Conservation (phyloP, 2,797 vertebrate species). For the Neosilurus hyrtlii region DNA sequence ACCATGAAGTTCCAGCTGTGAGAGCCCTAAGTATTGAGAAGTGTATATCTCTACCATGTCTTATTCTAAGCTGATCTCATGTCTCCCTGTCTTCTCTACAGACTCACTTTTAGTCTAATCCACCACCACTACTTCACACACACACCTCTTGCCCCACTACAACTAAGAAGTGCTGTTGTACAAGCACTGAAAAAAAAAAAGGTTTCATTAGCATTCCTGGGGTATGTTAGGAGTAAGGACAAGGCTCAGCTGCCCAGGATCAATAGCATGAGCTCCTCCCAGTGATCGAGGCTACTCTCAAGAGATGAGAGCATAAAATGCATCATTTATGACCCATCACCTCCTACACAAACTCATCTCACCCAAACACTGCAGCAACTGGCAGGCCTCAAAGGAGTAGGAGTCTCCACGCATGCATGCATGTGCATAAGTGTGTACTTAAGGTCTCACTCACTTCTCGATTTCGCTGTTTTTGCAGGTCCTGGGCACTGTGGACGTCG, state of each 20-base stretch:
- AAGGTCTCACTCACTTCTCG: constrained; percentile 85
- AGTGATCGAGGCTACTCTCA: constrained; percentile 55
- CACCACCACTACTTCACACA: background rate
- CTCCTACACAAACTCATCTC: constrained; percentile 60
- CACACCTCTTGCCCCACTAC: constrained; percentile 11
- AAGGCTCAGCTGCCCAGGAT: constrained; percentile 60
- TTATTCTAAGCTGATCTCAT: background rate
- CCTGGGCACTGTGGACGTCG: constrained; percentile 79
- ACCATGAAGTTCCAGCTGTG: too few relatives aligned
- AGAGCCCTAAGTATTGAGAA: too few relatives aligned
- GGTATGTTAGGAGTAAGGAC: constrained; percentile 47
- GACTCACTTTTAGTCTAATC: background rate
- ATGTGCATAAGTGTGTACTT: constrained; percentile 1
- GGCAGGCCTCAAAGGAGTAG: constrained; percentile 24
- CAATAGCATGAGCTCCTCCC: constrained; percentile 60
- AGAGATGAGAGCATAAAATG: constrained; percentile 61
- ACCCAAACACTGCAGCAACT: constrained; percentile 40
- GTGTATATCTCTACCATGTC: too few relatives aligned
- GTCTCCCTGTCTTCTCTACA: background rate
- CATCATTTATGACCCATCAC: constrained; percentile 65
- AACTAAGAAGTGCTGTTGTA: constrained; percentile 25
- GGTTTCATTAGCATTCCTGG: constrained; percentile 57
- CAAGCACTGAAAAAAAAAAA: constrained; percentile 25
- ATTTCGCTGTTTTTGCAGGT: constrained; percentile 91
- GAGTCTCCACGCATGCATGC: constrained; percentile 22